Conservation (phyloP, 2,888 invertebrate species). For the Fragum whitleyi region DNA sequence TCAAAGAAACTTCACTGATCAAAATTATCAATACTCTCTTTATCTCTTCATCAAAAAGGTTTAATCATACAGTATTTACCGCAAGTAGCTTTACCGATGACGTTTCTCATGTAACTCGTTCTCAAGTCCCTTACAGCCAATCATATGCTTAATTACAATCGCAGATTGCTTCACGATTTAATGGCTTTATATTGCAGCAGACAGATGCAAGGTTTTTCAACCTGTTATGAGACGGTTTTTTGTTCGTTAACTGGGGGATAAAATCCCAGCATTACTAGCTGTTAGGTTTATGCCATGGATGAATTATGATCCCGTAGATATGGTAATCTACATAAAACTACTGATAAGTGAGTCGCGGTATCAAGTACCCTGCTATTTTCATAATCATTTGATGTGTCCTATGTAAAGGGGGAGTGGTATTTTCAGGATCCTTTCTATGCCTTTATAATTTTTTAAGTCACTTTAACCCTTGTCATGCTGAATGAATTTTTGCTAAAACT, state of each 20-base stretch:
- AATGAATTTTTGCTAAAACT: no score
- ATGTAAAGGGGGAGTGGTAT: not conserved
- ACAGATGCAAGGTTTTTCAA: constrained; percentile 29
- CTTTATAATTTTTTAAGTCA: no score
- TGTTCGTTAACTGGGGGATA: constrained; percentile 13
- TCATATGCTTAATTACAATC: constrained; percentile 25
- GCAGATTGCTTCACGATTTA: constrained; percentile 17
- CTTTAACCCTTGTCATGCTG: no score
- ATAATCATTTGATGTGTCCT: not conserved
- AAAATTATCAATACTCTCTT: no score
- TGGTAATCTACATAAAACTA: not conserved
- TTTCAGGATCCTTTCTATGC: no score
- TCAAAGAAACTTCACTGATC: no score
- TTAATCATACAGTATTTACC: no score
- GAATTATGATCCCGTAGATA: constrained; percentile 13
- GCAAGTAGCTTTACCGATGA: not conserved
- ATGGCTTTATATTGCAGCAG: constrained; percentile 31
- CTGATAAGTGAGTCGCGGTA: constrained; percentile 2
- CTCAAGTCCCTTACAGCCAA: not conserved
- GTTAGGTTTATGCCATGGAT: not conserved
- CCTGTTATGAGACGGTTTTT: constrained; percentile 15
- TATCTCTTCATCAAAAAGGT: no score
- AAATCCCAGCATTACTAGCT: not conserved
- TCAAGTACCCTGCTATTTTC: constrained; percentile 14
- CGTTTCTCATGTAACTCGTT: not conserved